Evolutionary conservation across 1,140 invertebrate genomes (phyloP), one percentile per base, ranked within the genome.

Genomic region (Meloidogyne exigua): DNA sequence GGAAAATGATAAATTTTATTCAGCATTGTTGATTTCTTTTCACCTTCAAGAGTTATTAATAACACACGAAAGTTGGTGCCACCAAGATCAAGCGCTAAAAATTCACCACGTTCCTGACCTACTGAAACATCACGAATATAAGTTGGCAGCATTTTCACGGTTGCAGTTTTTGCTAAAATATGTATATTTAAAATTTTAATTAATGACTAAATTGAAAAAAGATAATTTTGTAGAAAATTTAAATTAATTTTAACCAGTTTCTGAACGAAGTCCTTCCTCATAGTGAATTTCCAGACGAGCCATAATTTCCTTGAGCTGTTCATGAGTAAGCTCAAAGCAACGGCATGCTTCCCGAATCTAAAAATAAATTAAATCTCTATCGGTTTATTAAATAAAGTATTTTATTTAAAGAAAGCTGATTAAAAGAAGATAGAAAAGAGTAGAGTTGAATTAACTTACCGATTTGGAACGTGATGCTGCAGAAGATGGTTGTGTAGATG

Each of bases 41-140:
- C n/a, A 7, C 26, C 23, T 10, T 21, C 13, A 0, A 98, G 89
- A 75, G 93, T 92, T 82, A 99, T 95, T 2, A 98, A 90, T 23
- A 98, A 89, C 7, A 99, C 96, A 77, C 96, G 91, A 89, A 99
- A 99, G 89, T 99, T 99, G 21, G 96, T 99, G 0, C 96, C 96
- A 26, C 96, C 96, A 79, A 99, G 90, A 90, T 99, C 96, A 76
- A 99, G 89, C 0, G 96, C 96, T 84, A 99, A 89, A 88, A 95
- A 98, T 89, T 96, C 94, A 63, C 96, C 96, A 74, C 91, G 90
- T 90, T 99, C 96, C 93, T 92, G 93, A 80, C 96, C 96, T 89
- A 95, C 94, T 0, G 96, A 96, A 77, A 98, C 91, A 88, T 96
- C 92, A 87, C 95, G 93, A 23, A 99, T 95, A 86, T 95, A 99